phyloP scores from a whole-genome alignment of 2,888 invertebrate genomes.

The Podabrus alpinus region DNA sequence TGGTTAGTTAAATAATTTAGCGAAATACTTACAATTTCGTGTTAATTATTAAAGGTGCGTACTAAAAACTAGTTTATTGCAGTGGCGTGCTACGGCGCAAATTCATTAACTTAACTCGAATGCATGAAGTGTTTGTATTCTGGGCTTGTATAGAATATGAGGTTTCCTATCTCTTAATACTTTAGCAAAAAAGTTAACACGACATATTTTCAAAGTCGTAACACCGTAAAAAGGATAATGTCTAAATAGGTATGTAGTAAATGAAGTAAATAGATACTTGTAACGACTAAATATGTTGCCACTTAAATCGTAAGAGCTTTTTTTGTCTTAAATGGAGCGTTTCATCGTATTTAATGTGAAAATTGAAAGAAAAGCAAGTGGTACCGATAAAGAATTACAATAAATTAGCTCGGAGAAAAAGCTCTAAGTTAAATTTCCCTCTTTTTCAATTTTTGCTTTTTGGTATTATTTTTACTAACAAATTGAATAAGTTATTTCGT shows the following conservation, averaged over 20 bases:
- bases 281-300: neutral
- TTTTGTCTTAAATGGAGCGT: neutral
- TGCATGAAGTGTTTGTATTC: neutral
- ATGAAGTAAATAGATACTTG: neutral
- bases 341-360: neutral
- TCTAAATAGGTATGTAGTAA: neutral
- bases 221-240: neutral
- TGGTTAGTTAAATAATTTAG: conserved; percentile 6
- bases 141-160: neutral
- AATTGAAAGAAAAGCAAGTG: neutral
- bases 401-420: neutral
- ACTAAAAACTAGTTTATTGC: neutral
- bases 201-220: neutral
- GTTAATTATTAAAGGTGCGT: neutral
- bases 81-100: neutral
- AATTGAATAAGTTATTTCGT: neutral
- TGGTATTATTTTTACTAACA: neutral
- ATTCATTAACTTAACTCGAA: neutral
- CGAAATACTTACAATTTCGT: neutral
- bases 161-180: neutral
- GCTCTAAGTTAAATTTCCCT: neutral
- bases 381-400: neutral
- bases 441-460: neutral
- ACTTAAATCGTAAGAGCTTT: neutral
- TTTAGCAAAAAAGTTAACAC: neutral